phyloP scores from a whole-genome alignment of 92 coral and sea anemone species.

The Isaurus tuberculatus region DNA sequence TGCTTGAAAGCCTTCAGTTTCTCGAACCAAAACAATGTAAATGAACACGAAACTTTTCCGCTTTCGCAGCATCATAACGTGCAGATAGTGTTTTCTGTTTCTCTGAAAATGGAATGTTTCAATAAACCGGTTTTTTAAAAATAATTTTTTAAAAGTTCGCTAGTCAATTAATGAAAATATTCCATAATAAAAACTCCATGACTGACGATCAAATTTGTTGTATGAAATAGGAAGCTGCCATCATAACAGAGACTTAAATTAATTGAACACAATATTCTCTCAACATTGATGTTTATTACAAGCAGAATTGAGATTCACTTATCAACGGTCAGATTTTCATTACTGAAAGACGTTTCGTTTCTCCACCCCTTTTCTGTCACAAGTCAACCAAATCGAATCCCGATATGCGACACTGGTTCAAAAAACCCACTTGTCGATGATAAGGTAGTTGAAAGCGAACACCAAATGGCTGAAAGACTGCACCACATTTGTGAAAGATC shows the following conservation, averaged over 20 bases:
- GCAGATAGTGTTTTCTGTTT: slow-evolving; percentile 20
- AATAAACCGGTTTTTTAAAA: neutral
- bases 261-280: neutral
- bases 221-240: neutral
- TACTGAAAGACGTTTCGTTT: slow-evolving; percentile 21
- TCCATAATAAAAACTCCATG: neutral
- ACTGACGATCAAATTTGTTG: neutral
- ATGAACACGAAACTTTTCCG: slow-evolving; percentile 32
- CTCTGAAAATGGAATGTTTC: slow-evolving; percentile 31
- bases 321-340: slow-evolving; percentile 31
- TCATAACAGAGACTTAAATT: neutral
- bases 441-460: neutral
- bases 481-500: neutral
- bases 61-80: slow-evolving; percentile 8
- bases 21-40: slow-evolving; percentile 24
- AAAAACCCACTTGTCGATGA: neutral
- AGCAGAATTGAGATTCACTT: slow-evolving; percentile 21
- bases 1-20: neutral
- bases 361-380: slow-evolving; percentile 52
- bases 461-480: neutral
- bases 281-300: neutral
- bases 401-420: neutral
- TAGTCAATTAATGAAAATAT: slow-evolving; percentile 6
- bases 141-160: neutral
- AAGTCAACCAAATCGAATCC: slow-evolving; percentile 21